Evolutionary conservation across 2,113 vertebrate genomes (phyloP).

Genomic region (pig (Sus scrofa)): T2T-Sscrofa CM000826.6:146279001-146279500

Average conservation of each 20-base stretch:
- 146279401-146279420: neutral
- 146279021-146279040: neutral
- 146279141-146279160: neutral
- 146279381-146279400: neutral
- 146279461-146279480: neutral
- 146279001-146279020: neutral
- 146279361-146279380: neutral
- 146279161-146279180: neutral
- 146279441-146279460: neutral
- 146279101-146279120: neutral
- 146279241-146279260: neutral
- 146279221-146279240: neutral
- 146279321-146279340: neutral
- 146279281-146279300: neutral
- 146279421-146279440: neutral
- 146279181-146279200: neutral
- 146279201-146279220: neutral
- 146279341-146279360: neutral
- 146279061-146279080: neutral
- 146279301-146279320: neutral
- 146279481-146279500: neutral
- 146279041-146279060: neutral
- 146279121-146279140: neutral
- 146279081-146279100: neutral
- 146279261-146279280: neutral